A percentile compares a stretch with the other conserved stretches of the same genome.
phyloP scores from a whole-genome alignment of 2,888 invertebrate species.

The Eubasilissa splendida region DNA sequence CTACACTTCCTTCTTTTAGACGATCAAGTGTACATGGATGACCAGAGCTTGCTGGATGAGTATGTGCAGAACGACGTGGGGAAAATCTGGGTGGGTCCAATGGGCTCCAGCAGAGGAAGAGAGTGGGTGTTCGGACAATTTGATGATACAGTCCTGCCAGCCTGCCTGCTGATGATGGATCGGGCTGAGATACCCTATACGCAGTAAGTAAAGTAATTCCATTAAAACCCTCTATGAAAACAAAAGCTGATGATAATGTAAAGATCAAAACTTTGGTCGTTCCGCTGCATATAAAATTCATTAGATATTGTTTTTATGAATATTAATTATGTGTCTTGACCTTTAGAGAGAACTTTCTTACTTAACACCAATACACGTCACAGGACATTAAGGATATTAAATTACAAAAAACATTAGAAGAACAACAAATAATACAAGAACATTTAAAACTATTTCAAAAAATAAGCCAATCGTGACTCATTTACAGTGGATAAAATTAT shows the following conservation, averaged over 20 bases:
- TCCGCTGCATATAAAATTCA: too few species aligned
- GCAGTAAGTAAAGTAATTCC: constrained; percentile 65
- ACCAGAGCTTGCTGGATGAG: constrained; percentile 79
- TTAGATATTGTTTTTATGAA: constrained; percentile 3
- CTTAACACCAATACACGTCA: too few species aligned
- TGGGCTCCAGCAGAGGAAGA: constrained; percentile 80
- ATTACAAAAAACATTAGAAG: too few species aligned
- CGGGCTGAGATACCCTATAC: constrained; percentile 75
- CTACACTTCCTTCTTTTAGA: constrained; percentile 67
- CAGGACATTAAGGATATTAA: too few species aligned
- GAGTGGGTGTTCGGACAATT: constrained; percentile 91
- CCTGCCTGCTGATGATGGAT: constrained; percentile 80
- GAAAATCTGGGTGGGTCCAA: constrained; percentile 87
- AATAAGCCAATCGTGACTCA: too few species aligned
- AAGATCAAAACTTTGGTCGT: background rate
- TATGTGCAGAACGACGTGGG: constrained; percentile 88
- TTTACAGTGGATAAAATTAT: too few species aligned
- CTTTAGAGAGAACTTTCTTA: too few species aligned
- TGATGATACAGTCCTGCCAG: constrained; percentile 79
- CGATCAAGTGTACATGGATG: constrained; percentile 84
- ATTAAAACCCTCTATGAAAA: background rate
- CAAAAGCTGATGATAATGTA: background rate
- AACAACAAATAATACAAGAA: too few species aligned
- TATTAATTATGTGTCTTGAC: too few species aligned
- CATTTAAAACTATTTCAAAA: too few species aligned